Evolutionary conservation across 2,797 vertebrate genomes (phyloP).

Genomic region (Epinephelus awoara): DNA sequence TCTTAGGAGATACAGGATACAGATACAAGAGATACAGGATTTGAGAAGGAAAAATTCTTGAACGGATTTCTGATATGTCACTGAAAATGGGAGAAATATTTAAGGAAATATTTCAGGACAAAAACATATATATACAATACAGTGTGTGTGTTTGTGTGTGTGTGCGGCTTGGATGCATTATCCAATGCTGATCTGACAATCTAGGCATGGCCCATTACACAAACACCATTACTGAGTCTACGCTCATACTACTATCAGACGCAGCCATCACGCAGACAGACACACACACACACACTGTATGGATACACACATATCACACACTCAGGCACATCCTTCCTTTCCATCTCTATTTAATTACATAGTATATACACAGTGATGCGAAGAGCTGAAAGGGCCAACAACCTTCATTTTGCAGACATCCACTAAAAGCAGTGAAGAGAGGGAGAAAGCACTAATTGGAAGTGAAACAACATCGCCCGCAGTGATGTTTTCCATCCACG

Average conservation of each 20-base stretch:
- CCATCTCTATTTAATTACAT: conserved; percentile 17
- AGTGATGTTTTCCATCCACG: conserved; percentile 16
- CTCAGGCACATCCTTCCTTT: conserved; percentile 10
- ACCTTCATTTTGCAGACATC: conserved; percentile 22
- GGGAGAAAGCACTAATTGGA: conserved; percentile 26
- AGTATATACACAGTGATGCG: conserved; percentile 13
- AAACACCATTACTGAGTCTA: conserved; percentile 61
- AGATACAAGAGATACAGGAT: background rate
- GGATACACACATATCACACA: conserved; percentile 4
- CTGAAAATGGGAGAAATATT: conserved; percentile 8
- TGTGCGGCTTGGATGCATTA: conserved; percentile 49
- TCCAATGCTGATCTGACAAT: conserved; percentile 63
- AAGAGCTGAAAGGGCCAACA: conserved; percentile 10
- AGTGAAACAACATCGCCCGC: conserved; percentile 19
- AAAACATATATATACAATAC: background rate
- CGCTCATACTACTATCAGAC: conserved; percentile 42
- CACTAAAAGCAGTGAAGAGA: background rate
- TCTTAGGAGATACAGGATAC: no score
- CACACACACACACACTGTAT: background rate
- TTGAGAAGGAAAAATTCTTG: background rate
- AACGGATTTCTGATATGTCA: background rate
- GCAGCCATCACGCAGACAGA: conserved; percentile 25
- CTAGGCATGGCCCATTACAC: conserved; percentile 61
- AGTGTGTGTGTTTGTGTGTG: conserved; percentile 20
- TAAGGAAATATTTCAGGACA: background rate